These are phyloP conservation scores for Eurystomus glaucurus DNA, from an alignment of 2,797 vertebrate genomes.

Conservation along the genomic window DNA sequence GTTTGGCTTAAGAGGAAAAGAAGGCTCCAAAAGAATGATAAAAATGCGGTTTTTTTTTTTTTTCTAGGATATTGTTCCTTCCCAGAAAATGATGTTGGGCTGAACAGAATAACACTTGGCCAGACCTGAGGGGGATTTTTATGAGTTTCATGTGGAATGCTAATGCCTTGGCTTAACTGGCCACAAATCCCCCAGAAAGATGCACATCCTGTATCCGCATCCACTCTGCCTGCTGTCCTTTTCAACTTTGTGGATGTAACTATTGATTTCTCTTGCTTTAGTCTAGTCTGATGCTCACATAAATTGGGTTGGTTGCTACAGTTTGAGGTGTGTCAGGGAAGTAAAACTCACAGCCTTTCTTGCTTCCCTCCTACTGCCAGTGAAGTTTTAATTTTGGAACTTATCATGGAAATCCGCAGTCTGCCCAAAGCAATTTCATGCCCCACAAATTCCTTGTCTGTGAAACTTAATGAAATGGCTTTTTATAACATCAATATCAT, in stretches of 20 bases:
- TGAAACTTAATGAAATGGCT: neutral
- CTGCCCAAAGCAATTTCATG: neutral
- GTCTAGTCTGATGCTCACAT: neutral
- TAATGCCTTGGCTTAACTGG: neutral
- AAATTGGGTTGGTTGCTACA: neutral
- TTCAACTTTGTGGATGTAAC: neutral
- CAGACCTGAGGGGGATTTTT: conserved; percentile 18
- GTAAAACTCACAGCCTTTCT: neutral
- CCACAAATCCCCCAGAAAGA: neutral
- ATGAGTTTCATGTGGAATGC: conserved; percentile 13
- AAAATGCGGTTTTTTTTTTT: neutral
- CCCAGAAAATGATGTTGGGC: neutral
- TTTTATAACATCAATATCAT: neutral
- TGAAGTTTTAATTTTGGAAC: neutral
- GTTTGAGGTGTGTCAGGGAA: neutral
- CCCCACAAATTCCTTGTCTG: neutral
- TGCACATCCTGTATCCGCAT: neutral
- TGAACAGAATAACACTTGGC: neutral
- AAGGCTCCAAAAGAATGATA: neutral
- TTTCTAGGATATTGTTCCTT: neutral
- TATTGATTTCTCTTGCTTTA: neutral
- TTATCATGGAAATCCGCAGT: neutral
- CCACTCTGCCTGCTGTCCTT: neutral
- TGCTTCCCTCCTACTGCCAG: neutral
- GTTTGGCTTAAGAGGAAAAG: neutral